phyloP scores from a whole-genome alignment of 1,140 invertebrate genomes.

The Vanessa atalanta region DNA sequence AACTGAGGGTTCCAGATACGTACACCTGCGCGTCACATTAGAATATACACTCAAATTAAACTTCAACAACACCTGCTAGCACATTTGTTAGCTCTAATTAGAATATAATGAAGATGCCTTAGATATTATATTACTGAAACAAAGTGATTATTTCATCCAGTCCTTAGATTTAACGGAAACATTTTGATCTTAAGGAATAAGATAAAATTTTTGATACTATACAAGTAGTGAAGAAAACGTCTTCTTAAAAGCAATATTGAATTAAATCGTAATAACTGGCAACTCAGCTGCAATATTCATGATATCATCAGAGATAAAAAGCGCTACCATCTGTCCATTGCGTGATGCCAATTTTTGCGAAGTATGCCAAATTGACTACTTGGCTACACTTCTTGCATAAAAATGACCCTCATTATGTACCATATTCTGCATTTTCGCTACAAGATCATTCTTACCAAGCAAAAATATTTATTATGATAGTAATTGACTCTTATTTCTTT shows the following conservation, averaged over 20 bases:
- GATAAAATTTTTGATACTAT: neutral
- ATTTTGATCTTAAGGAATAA: neutral
- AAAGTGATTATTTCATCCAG: neutral
- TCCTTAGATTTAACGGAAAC: neutral
- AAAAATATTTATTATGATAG: constrained; percentile 12
- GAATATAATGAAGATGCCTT: neutral
- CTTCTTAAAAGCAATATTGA: constrained; percentile 38
- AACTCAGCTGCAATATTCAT: constrained; percentile 46
- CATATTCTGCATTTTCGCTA: constrained; percentile 30
- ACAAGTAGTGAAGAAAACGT: constrained; percentile 19
- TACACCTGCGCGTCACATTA: constrained; percentile 33
- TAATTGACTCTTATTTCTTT: constrained; percentile 23
- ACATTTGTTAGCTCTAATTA: constrained; percentile 18
- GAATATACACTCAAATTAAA: constrained; percentile 24
- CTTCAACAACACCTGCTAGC: constrained; percentile 20
- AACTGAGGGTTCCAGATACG: neutral
- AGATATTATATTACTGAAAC: neutral
- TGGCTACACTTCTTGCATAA: constrained; percentile 47
- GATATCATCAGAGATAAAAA: constrained; percentile 52
- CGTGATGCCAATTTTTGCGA: constrained; percentile 45
- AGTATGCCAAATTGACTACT: constrained; percentile 50
- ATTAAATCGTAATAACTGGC: constrained; percentile 49
- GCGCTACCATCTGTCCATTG: constrained; percentile 46
- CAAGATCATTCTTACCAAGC: constrained; percentile 22
- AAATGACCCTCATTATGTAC: constrained; percentile 45